Base-by-base conservation (phyloP, 2,888 invertebrate genomes). In the Hipparchia semele region DNA sequence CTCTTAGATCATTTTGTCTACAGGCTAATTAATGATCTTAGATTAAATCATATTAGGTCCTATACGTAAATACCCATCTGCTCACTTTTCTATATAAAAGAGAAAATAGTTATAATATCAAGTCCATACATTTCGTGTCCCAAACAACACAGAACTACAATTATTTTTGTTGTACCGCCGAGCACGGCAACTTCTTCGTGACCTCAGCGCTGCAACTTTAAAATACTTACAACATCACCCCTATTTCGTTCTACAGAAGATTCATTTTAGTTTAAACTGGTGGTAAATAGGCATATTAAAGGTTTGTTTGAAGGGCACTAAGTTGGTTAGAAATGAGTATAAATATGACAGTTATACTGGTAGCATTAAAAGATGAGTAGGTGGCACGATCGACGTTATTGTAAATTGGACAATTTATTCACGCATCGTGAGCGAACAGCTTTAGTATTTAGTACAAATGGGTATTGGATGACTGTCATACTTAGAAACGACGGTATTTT, bases 331-430 rank as follows among this genome's bases (percentile, higher is more conserved):
- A 76, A 72, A 75, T 71, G 76, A 70, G 64, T 68, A 74, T 76
- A 79, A 77, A 77, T 76, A 77, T 72, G 75, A 74, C 75, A 75
- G 75, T 76, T 73, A 59, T 78, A 77, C 76, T 76, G 71, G 60
- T 51, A 65, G 64, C 59, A 77, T 77, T 79, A 76, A 77, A 79
- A 76, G 77, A 78, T 76, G 76, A 75, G 78, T 77, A 72, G 76
- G 73, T 62, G 75, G 67, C 56, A 67, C 60, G 12, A 45, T 12
- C 45, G 70, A 72, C 65, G 58, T 66, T 67, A 53, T 59, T 49
- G 59, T 78, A 73, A 73, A 71, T 33, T 73, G 68, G 59, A 65
- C 58, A 71, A 70, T 65, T 74, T 76, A 75, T 66, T 45, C 46
- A 62, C 56, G 59, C 59, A 59, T 9, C 10, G 59, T 59, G 59